Evolutionary conservation across 2,888 invertebrate genomes (phyloP).

Genomic region (Anthrax anthrax): DNA sequence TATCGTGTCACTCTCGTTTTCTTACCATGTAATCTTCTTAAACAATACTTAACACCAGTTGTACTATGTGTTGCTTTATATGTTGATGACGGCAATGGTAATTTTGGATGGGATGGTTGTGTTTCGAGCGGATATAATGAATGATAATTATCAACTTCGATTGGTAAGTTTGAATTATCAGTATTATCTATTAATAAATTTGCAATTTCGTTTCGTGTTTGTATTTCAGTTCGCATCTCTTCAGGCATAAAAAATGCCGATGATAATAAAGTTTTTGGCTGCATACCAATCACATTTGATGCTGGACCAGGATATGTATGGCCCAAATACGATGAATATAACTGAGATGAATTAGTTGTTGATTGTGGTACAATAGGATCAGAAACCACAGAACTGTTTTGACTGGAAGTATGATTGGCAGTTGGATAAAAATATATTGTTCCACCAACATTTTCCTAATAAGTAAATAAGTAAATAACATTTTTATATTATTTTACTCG

Average conservation of each 20-base stretch:
- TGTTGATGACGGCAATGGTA: constrained; percentile 64
- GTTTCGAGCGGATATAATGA: constrained; percentile 76
- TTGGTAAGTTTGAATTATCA: constrained; percentile 52
- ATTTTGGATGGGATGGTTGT: constrained; percentile 44
- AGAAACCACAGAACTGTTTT: constrained; percentile 25
- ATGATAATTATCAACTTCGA: constrained; percentile 80
- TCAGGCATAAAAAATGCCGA: constrained; percentile 73
- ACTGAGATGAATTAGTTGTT: constrained; percentile 22
- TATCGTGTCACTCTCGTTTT: too few relatives aligned
- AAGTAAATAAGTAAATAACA: background rate
- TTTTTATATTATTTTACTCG: background rate
- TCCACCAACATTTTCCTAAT: constrained; percentile 79
- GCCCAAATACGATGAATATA: constrained; percentile 25
- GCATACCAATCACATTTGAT: constrained; percentile 33
- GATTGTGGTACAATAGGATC: constrained; percentile 23
- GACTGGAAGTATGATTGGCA: constrained; percentile 37
- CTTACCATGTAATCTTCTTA: constrained; percentile 73
- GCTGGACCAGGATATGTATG: constrained; percentile 35
- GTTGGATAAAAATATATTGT: constrained; percentile 88
- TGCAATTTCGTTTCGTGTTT: constrained; percentile 34
- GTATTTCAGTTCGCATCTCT: constrained; percentile 47
- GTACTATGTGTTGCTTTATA: constrained; percentile 84
- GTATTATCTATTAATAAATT: constrained; percentile 57
- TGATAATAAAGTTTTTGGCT: constrained; percentile 33
- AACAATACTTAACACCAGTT: constrained; percentile 69